phyloP scores from a whole-genome alignment of 1,140 invertebrate species.

The Drosophila ogumai region DNA sequence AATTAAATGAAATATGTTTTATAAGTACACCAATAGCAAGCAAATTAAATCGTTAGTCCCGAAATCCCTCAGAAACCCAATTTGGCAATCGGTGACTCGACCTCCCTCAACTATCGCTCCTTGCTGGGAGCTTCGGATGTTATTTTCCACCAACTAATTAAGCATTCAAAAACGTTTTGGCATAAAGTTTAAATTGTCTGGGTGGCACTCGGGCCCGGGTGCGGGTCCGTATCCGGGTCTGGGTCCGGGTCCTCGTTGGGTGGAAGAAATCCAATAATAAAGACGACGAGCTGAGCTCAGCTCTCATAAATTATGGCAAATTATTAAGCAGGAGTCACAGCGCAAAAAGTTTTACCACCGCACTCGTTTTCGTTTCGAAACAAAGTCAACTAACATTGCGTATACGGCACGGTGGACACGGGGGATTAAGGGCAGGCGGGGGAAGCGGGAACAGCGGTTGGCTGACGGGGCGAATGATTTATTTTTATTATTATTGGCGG shows the following conservation, averaged over 20 bases:
- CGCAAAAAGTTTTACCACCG: constrained; percentile 56
- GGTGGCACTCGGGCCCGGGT: constrained; percentile 6
- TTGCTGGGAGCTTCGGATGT: constrained; percentile 2
- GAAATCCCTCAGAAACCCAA: constrained; percentile 26
- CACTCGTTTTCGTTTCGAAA: constrained; percentile 47
- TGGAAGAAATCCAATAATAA: constrained; percentile 67
- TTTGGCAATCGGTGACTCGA: constrained; percentile 12
- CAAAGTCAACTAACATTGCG: constrained; percentile 51
- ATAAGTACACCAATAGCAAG: constrained; percentile 1
- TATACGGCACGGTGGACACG: constrained; percentile 37
- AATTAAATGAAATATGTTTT: constrained; percentile 18
- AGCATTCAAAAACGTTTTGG: constrained; percentile 78
- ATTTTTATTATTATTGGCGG: constrained; percentile 82
- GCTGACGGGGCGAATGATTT: constrained; percentile 60
- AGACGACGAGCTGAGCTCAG: constrained; percentile 38
- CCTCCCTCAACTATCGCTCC: constrained; percentile 11
- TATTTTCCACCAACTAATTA: constrained; percentile 66
- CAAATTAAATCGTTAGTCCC: constrained; percentile 25
- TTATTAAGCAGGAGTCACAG: constrained; percentile 72
- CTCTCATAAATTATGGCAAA: constrained; percentile 71
- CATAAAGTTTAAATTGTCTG: constrained; percentile 73
- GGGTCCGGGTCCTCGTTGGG: constrained; percentile 31
- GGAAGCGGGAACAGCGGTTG: constrained; percentile 11
- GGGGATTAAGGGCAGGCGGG: not conserved
- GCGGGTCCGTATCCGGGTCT: not conserved